Percentiles rank a stretch among this genome's conserved stretches.
Conservation (phyloP, 2,797 vertebrate species). For the Triplophysa yarkandensis region DNA sequence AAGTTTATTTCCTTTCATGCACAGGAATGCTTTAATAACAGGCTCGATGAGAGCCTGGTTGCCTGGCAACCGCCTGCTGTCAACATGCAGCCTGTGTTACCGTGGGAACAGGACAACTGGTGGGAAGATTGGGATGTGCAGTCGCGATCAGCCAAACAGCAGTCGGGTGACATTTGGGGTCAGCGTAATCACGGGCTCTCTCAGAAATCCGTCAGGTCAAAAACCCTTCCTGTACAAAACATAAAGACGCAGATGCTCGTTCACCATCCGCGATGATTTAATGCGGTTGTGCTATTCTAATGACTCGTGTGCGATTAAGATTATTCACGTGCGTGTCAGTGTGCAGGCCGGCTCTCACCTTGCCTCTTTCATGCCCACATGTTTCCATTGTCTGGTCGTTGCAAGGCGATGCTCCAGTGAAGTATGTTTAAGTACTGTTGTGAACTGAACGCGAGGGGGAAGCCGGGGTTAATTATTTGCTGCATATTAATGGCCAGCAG, state of each 20-base stretch:
- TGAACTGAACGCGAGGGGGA: constrained; percentile 34
- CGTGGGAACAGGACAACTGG: constrained; percentile 51
- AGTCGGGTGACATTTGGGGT: constrained; percentile 38
- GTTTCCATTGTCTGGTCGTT: constrained; percentile 40
- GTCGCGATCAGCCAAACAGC: constrained; percentile 14
- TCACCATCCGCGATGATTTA: neutral
- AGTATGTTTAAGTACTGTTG: constrained; percentile 49
- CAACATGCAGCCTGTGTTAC: constrained; percentile 56
- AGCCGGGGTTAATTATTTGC: constrained; percentile 55
- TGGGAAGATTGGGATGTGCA: constrained; percentile 32
- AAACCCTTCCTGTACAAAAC: neutral
- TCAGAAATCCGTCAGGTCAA: constrained; percentile 7
- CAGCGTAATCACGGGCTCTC: constrained; percentile 5
- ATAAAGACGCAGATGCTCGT: constrained; percentile 1
- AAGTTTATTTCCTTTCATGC: constrained; percentile 52
- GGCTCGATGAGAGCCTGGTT: constrained; percentile 34
- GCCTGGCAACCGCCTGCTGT: constrained; percentile 55
- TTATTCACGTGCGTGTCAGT: constrained; percentile 2
- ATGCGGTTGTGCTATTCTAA: neutral
- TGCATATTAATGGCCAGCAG: constrained; percentile 57
- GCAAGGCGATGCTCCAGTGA: constrained; percentile 31
- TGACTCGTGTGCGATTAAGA: neutral
- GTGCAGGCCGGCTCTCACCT: constrained; percentile 24
- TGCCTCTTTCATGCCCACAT: constrained; percentile 12
- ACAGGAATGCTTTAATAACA: constrained; percentile 46